Evolutionary conservation across 1,140 invertebrate species (phyloP).

Genomic region (Brachionus manjavacas): DNA sequence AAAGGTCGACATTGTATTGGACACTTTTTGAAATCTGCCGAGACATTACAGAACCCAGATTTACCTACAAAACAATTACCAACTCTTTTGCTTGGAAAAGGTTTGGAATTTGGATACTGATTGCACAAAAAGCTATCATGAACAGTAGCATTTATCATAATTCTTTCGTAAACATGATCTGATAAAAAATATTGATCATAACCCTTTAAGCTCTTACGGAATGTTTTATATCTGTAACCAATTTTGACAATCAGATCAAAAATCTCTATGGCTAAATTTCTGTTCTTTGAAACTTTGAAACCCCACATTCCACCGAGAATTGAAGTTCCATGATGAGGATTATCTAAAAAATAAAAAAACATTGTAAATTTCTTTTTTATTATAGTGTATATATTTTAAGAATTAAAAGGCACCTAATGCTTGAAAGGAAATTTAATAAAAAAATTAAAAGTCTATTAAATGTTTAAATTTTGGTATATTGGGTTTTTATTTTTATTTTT

Average conservation of each 20-base stretch:
- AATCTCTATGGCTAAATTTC: neutral
- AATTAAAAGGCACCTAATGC: too few relatives aligned
- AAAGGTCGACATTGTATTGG: neutral
- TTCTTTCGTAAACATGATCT: neutral
- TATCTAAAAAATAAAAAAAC: neutral
- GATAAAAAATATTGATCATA: constrained; percentile 20
- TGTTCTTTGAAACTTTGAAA: neutral
- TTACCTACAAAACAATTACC: constrained; percentile 26
- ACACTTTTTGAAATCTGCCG: neutral
- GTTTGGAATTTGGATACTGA: neutral
- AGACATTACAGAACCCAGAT: neutral
- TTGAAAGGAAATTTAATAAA: too few relatives aligned
- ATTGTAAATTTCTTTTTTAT: too few relatives aligned
- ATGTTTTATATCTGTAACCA: neutral
- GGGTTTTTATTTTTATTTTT: too few relatives aligned
- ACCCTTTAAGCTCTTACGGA: neutral
- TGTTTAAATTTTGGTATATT: too few relatives aligned
- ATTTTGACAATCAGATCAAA: neutral
- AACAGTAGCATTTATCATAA: neutral
- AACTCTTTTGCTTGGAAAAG: neutral
- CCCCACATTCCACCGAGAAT: constrained; percentile 37
- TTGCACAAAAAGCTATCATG: constrained; percentile 33
- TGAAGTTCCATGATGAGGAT: neutral
- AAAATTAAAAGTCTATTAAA: too few relatives aligned
- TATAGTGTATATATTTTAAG: too few relatives aligned